Evolutionary conservation across 1,140 invertebrate species (phyloP).

Genomic region (Cheumatopsyche charites): DNA sequence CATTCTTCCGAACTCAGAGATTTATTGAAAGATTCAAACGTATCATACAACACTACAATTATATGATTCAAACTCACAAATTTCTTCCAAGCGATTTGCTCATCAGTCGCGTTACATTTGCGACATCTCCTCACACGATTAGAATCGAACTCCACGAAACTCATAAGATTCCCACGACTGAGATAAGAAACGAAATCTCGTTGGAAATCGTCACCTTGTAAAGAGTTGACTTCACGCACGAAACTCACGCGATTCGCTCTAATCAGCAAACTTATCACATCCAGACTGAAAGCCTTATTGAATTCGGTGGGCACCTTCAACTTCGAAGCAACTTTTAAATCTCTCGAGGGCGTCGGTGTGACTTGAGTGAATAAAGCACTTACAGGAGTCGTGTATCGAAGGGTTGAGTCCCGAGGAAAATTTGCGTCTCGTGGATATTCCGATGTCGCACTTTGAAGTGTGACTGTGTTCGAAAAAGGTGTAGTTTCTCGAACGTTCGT

Average conservation of each 20-base stretch:
- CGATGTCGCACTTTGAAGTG: no score
- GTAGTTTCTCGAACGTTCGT: no score
- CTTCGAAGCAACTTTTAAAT: no score
- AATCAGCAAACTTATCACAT: neutral
- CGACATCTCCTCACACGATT: neutral
- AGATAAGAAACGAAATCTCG: neutral
- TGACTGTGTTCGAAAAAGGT: no score
- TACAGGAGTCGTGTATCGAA: no score
- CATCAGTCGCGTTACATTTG: neutral
- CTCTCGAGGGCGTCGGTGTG: no score
- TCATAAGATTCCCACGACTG: neutral
- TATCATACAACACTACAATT: slow-evolving; percentile 24
- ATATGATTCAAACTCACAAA: neutral
- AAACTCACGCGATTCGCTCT: slow-evolving; percentile 18
- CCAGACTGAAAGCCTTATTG: neutral
- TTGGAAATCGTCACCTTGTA: neutral
- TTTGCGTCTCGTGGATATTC: no score
- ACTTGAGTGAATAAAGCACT: no score
- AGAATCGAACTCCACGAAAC: slow-evolving; percentile 1
- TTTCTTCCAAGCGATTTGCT: neutral
- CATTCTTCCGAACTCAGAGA: neutral
- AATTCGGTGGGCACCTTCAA: no score
- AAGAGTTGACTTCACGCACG: neutral
- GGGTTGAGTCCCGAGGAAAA: no score
- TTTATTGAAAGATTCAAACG: slow-evolving; percentile 2